These are phyloP conservation scores for Thamnophis sirtalis DNA, from an alignment of 2,113 vertebrate species.

Conservation along the genomic window DNA sequence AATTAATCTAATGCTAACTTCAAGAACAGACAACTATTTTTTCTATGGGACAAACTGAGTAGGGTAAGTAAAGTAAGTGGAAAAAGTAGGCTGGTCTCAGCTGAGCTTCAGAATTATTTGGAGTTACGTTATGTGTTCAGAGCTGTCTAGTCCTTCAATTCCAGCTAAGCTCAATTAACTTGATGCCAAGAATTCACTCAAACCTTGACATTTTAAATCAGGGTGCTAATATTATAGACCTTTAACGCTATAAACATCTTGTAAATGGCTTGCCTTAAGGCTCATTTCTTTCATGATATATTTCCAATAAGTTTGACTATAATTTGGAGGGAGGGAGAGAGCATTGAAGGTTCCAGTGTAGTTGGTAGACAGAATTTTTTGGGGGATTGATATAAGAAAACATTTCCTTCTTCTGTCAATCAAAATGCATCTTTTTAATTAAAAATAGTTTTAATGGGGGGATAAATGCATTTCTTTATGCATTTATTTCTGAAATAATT, in stretches of 20 bases:
- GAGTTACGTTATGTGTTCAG: not conserved
- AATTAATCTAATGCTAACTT: not conserved
- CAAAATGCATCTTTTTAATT: not conserved
- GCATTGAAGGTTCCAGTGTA: not conserved
- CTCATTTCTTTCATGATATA: not conserved
- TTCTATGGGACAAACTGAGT: not conserved
- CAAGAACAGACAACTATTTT: not conserved
- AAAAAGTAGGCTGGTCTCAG: not conserved
- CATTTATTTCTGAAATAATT: not conserved
- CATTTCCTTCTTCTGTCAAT: not conserved
- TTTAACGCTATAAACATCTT: not conserved
- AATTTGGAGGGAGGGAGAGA: not conserved
- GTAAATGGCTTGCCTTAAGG: not conserved
- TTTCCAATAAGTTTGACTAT: not conserved
- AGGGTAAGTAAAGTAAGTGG: not conserved
- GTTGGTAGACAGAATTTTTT: not conserved
- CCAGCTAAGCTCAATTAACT: not conserved
- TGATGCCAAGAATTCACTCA: not conserved
- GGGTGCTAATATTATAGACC: not conserved
- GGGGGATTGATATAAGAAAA: not conserved
- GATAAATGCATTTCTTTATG: not conserved
- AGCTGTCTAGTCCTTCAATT: not conserved
- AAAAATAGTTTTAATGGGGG: not conserved
- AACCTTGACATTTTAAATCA: not conserved
- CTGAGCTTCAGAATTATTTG: not conserved